phyloP scores from a whole-genome alignment of 1,140 invertebrate species.

The Macrobrachium nipponense region DNA sequence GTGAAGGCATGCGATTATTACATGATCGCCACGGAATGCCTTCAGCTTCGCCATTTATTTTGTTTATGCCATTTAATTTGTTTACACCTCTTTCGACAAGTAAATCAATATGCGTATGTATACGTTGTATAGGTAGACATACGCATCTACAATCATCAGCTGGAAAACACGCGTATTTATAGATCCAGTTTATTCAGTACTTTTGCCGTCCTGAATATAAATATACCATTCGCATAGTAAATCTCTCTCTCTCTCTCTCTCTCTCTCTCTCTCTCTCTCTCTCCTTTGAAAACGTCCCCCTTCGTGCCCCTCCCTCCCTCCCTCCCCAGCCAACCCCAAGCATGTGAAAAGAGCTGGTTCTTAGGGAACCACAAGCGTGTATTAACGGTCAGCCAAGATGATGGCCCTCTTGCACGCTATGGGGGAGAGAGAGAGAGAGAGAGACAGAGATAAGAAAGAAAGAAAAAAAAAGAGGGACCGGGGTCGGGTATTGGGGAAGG shows the following conservation, averaged over 20 bases:
- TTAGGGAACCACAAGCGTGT: too few species aligned
- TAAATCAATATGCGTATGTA: too few species aligned
- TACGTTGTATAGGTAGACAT: not conserved
- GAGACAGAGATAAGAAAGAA: not conserved
- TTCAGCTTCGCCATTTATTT: too few species aligned
- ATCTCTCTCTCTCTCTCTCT: constrained; percentile 24
- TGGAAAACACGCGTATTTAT: not conserved
- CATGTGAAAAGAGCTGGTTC: too few species aligned
- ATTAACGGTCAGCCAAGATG: not conserved
- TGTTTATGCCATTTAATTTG: too few species aligned
- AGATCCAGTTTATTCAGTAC: not conserved
- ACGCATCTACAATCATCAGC: not conserved
- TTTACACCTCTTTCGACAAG: too few species aligned
- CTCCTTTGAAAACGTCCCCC: not conserved
- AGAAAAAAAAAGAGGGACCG: not conserved
- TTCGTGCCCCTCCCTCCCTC: not conserved
- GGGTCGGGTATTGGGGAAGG: not conserved
- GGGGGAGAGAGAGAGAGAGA: not conserved
- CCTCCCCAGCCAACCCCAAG: not conserved
- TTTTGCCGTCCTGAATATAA: not conserved
- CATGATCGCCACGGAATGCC: too few species aligned
- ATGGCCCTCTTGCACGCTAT: not conserved
- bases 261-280: constrained; percentile 17
- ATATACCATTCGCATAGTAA: too few species aligned
- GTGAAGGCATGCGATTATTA: too few species aligned